Base-by-base conservation (phyloP, 2,797 vertebrate species). In the Channallabes apus region DNA sequence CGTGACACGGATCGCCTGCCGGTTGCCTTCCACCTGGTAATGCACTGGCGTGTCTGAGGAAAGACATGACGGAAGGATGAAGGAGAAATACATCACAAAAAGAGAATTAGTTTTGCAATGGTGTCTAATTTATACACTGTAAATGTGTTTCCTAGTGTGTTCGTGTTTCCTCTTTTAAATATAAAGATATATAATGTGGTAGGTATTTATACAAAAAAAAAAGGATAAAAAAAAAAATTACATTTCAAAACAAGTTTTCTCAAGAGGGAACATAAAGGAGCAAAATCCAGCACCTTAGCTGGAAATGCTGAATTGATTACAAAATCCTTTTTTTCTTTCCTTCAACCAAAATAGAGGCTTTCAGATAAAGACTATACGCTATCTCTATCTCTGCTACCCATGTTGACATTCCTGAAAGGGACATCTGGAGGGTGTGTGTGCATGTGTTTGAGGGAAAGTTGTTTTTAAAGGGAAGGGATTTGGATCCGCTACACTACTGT, bases 1-100 rank as follows among this genome's bases (percentile, higher is more conserved):
- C 71, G 96, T 91, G 88, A 99, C 95, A 93, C 94, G 96, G 92
- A 99, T 93, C 3, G 97, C 95, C 92, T 99, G 98, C 20, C 98
- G 95, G 89, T 95, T 97, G 92, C 98, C 98, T 92, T 99, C 98
- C 1, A 99, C 95, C 81, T 98, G 97, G 93, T 99, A 98, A 90
- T 95, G 96, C 89, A 99, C 95, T 0, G 95, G 95, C 56, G 95
- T 96, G 92, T 99, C 98, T 99, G 94, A 3, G 90, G 89, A 6
- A 90, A 76, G 87, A 41, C 82, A 0, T 93, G 2, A 90, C 88
- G 1, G 91, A 81, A 84, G 59, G 86, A 71, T 54, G 24, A 41
- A 46, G 58, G 62, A 84, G 29, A 90, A 90, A 68, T 15, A 58
- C 29, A 61, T 41, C 91, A 94, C 71, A 51, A 64, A 88, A 29